phyloP scores from a whole-genome alignment of 2,797 vertebrate genomes.

The Acipenser transmontanus region DNA sequence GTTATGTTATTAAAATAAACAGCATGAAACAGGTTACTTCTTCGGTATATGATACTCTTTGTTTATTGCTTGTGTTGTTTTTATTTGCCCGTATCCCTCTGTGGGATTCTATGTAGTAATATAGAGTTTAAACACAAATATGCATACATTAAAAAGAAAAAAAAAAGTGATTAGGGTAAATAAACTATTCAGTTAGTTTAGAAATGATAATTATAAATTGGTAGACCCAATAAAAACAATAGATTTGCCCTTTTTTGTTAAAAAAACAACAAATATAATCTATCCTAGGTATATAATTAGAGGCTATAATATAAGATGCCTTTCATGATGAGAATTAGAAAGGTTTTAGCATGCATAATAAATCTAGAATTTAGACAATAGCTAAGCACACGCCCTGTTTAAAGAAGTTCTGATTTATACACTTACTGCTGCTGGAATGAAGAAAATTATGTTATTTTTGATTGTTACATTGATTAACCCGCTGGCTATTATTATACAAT shows the following conservation, averaged over 20 bases:
- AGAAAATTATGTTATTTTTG: constrained; percentile 66
- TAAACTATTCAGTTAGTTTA: too few relatives aligned
- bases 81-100: too few relatives aligned
- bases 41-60: neutral
- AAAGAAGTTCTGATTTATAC: constrained; percentile 28
- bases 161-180: too few relatives aligned
- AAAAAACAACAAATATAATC: constrained; percentile 18
- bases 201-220: constrained; percentile 25
- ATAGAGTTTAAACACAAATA: neutral
- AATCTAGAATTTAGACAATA: constrained; percentile 56
- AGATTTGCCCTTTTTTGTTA: constrained; percentile 26
- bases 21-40: too few relatives aligned
- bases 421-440: constrained; percentile 68
- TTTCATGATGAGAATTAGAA: constrained; percentile 63
- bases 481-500: constrained; percentile 64
- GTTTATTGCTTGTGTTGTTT: neutral
- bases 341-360: constrained; percentile 63
- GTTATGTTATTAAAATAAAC: too few relatives aligned
- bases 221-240: constrained; percentile 6
- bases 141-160: neutral
- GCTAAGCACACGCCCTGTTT: constrained; percentile 65
- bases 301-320: constrained; percentile 68
- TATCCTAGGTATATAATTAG: constrained; percentile 38
- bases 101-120: too few relatives aligned
- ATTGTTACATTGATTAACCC: constrained; percentile 55